Percentiles rank a stretch among this genome's conserved stretches.
Evolutionary conservation across 2,888 invertebrate genomes (phyloP).

Genomic region (Drepanosiphum platanoidis): DNA sequence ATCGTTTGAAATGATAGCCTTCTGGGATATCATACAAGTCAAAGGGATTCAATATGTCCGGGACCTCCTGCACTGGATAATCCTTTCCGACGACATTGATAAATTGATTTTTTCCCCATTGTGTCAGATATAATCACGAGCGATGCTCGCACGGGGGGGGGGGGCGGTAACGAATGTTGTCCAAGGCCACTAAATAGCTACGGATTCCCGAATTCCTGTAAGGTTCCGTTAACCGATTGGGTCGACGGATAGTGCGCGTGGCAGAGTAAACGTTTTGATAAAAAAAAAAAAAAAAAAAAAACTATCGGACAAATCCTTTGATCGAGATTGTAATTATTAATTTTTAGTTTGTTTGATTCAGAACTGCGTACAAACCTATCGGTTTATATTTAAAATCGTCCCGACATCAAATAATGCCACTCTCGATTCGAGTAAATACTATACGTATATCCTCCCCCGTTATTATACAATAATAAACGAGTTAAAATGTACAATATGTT

Average conservation of each 20-base stretch:
- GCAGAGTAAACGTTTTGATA: no score
- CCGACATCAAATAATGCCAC: neutral
- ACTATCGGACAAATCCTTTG: neutral
- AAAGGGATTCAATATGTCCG: slow-evolving; percentile 37
- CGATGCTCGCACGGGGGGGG: no score
- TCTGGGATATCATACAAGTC: slow-evolving; percentile 12
- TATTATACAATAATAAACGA: neutral
- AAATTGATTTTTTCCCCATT: slow-evolving; percentile 51
- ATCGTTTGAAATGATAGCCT: slow-evolving; percentile 22
- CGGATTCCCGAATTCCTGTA: neutral
- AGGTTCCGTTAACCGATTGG: neutral
- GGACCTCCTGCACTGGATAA: slow-evolving; percentile 22
- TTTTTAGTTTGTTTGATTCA: neutral
- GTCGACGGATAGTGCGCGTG: neutral
- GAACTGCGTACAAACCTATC: neutral
- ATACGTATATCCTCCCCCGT: neutral
- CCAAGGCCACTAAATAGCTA: neutral
- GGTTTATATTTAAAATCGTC: neutral
- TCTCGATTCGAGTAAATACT: neutral
- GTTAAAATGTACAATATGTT: neutral
- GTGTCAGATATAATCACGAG: slow-evolving; percentile 19
- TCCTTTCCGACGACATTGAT: slow-evolving; percentile 54
- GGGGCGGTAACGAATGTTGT: slow-evolving; percentile 32
- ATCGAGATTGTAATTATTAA: no score
- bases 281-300: no score